phyloP scores from a whole-genome alignment of 2,797 vertebrate genomes.

The Bovichtus variegatus region DNA sequence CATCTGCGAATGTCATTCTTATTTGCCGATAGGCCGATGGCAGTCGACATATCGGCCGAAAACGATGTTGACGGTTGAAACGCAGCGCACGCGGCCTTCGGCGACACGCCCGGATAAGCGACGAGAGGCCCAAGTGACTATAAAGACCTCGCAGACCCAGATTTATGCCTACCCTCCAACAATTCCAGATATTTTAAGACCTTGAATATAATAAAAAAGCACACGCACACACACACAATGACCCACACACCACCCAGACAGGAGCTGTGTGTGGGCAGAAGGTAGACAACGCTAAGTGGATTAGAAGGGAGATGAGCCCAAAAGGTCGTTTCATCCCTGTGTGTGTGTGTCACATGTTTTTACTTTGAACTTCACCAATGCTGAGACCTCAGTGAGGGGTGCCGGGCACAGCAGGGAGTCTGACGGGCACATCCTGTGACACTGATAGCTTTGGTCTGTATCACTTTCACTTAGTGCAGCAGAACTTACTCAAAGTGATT shows the following conservation, averaged over 20 bases:
- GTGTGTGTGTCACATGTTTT: constrained; percentile 40
- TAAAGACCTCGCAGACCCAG: too few species aligned
- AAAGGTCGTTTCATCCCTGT: constrained; percentile 62
- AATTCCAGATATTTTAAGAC: too few species aligned
- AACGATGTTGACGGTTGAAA: too few species aligned
- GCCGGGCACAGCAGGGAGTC: constrained; percentile 41
- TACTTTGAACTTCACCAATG: constrained; percentile 65
- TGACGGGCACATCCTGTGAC: constrained; percentile 47
- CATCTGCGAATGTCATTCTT: too few species aligned
- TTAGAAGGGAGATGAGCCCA: constrained; percentile 65
- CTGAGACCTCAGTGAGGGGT: constrained; percentile 50
- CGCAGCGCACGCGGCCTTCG: too few species aligned
- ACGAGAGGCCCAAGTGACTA: too few species aligned
- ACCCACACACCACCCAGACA: constrained; percentile 28
- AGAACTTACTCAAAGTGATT: constrained; percentile 44
- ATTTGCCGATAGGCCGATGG: too few species aligned
- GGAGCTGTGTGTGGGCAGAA: constrained; percentile 57
- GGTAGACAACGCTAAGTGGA: constrained; percentile 58
- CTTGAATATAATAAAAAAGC: too few species aligned
- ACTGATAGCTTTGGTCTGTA: constrained; percentile 51
- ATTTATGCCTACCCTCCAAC: too few species aligned
- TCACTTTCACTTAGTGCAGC: constrained; percentile 46
- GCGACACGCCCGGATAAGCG: too few species aligned
- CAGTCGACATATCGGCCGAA: too few species aligned
- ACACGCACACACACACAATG: neutral